Percentiles rank a stretch among this genome's conserved stretches.
These are phyloP conservation scores for Marcusenius ussheri DNA, from an alignment of 2,113 vertebrate species.

Conservation along the genomic window DNA sequence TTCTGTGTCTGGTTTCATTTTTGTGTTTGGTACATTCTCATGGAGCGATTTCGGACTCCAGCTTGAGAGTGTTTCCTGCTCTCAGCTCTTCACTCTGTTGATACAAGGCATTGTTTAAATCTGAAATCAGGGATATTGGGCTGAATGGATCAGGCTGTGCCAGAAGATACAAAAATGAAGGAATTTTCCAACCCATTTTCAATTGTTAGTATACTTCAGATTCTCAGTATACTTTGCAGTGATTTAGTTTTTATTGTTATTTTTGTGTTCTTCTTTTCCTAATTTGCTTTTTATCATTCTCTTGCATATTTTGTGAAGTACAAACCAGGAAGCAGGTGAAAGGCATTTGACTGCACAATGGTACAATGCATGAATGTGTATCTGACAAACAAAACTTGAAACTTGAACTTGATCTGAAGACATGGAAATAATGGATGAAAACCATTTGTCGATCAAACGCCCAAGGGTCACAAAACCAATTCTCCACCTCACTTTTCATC, in stretches of 20 bases:
- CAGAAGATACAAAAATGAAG: not conserved
- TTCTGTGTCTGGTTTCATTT: not conserved
- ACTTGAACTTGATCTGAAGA: not conserved
- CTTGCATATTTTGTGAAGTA: not conserved
- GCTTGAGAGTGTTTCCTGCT: conserved; percentile 11
- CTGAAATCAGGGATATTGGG: not conserved
- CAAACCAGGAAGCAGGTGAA: not conserved
- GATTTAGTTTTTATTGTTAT: not conserved
- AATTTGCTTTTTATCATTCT: not conserved
- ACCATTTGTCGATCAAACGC: not conserved
- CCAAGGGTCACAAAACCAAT: not conserved
- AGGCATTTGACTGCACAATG: not conserved
- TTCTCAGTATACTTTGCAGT: not conserved
- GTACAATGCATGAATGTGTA: not conserved
- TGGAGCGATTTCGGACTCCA: not conserved
- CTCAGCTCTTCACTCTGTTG: conserved; percentile 12
- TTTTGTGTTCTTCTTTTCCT: not conserved
- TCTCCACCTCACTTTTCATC: not conserved
- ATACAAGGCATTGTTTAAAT: not conserved
- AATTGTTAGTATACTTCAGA: not conserved
- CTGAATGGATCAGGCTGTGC: not conserved
- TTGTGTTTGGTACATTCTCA: not conserved
- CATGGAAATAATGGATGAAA: not conserved
- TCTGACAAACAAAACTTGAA: not conserved
- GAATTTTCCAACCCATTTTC: not conserved